These are phyloP conservation scores for Drosophila kokeensis DNA, from an alignment of 2,888 invertebrate species.

Conservation along the genomic window DNA sequence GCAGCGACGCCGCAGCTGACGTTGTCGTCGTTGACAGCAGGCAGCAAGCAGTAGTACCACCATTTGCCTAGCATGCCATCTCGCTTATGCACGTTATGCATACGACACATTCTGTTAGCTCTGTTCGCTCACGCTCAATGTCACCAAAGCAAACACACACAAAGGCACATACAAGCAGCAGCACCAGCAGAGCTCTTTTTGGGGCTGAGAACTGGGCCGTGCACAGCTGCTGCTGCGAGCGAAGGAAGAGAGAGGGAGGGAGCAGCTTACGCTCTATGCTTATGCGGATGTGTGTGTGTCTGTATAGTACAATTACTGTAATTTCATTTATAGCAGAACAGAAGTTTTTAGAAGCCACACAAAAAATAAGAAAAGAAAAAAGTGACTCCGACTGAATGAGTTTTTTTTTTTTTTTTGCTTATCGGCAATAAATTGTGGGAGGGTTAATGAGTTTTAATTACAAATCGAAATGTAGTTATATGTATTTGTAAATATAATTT, in stretches of 20 bases:
- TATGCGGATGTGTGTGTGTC: background rate
- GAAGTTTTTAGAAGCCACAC: conserved; percentile 32
- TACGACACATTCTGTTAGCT: conserved; percentile 26
- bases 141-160: conserved; percentile 34
- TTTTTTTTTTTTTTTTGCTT: conserved; percentile 2
- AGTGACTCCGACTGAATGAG: background rate
- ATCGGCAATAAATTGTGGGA: conserved; percentile 45
- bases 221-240: conserved; percentile 38
- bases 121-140: conserved; percentile 54
- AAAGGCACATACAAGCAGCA: background rate
- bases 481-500: background rate
- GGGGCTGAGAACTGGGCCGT: conserved; percentile 67
- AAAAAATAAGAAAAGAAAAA: background rate
- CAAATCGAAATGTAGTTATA: conserved; percentile 3
- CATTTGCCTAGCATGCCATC: conserved; percentile 43
- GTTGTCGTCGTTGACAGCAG: conserved; percentile 33
- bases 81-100: conserved; percentile 29
- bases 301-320: conserved; percentile 42
- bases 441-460: conserved; percentile 26
- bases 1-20: conserved; percentile 61
- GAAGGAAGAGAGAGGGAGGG: background rate
- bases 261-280: conserved; percentile 13
- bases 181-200: conserved; percentile 32
- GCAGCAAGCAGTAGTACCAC: conserved; percentile 12
- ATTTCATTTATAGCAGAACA: conserved; percentile 33